Conservation (phyloP, 2,113 vertebrate genomes). For the Ictalurus punctatus region DNA sequence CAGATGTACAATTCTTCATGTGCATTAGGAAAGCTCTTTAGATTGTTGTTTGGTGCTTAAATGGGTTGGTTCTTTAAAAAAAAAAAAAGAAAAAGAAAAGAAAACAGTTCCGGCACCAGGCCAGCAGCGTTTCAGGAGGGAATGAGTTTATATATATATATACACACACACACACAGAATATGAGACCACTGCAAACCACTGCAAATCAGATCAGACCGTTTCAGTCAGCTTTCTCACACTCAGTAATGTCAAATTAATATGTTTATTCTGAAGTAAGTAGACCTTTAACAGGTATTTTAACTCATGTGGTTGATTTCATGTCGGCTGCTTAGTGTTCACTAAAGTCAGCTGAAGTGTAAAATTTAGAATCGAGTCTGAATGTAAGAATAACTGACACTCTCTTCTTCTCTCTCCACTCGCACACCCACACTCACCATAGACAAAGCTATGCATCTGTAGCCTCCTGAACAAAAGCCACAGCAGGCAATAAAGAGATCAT, state of each 20-base stretch:
- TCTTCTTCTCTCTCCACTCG: neutral
- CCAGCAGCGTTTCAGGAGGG: neutral
- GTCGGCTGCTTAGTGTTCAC: neutral
- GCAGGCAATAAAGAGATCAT: conserved; percentile 38
- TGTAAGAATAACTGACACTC: conserved; percentile 11
- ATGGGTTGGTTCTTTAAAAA: neutral
- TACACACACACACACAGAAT: neutral
- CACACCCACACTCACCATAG: conserved; percentile 44
- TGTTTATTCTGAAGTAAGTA: neutral
- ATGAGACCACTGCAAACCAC: conserved; percentile 45
- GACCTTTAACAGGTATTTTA: neutral
- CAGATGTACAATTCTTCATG: neutral
- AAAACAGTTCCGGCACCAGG: neutral
- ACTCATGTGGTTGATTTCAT: neutral
- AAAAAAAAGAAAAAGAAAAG: neutral
- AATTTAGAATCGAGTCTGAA: neutral
- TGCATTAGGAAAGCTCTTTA: neutral
- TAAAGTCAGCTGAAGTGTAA: neutral
- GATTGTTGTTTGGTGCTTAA: neutral
- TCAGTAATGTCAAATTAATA: conserved; percentile 9
- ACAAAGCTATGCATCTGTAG: conserved; percentile 39
- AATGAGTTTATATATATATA: neutral
- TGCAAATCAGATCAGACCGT: conserved; percentile 18
- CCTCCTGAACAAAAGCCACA: conserved; percentile 44
- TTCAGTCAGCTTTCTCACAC: conserved; percentile 30